Percentiles rank a stretch among this genome's conserved stretches.
Conservation (phyloP, 2,113 vertebrate genomes). For the Oxygymnocypris stewartii region DNA sequence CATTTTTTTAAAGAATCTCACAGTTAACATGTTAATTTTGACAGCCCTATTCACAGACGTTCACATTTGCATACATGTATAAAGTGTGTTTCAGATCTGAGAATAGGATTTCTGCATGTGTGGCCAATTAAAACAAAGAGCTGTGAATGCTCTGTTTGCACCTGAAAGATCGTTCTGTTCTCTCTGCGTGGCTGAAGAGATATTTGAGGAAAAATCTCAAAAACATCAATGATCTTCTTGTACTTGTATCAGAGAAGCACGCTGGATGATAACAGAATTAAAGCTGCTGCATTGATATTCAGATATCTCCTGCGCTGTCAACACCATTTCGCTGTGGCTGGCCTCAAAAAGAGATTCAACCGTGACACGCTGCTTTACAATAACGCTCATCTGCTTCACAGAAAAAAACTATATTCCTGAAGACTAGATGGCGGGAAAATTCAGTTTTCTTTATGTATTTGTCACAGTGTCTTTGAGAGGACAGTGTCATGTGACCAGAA, state of each 20-base stretch:
- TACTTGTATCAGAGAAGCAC: not conserved
- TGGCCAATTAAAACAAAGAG: not conserved
- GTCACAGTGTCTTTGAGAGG: conserved; percentile 21
- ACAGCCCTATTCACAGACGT: not conserved
- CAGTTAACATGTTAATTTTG: too few relatives aligned
- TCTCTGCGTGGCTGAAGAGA: not conserved
- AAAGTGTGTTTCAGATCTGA: not conserved
- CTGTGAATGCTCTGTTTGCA: not conserved
- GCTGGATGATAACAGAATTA: not conserved
- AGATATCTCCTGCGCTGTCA: conserved; percentile 60
- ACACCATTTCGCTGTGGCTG: too few relatives aligned
- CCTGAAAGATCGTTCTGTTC: not conserved
- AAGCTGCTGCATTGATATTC: conserved; percentile 68
- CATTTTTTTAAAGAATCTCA: too few relatives aligned
- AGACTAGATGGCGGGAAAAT: conserved; percentile 58
- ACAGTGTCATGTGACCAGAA: conserved; percentile 20
- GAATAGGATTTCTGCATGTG: not conserved
- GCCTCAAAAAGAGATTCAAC: conserved; percentile 55
- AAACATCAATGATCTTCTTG: not conserved
- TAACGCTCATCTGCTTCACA: conserved; percentile 69
- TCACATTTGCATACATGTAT: not conserved
- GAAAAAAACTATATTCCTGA: conserved; percentile 62
- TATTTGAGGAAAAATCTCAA: not conserved
- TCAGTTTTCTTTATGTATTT: conserved; percentile 44
- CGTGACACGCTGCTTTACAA: conserved; percentile 69